Base-by-base conservation (phyloP, 2,797 vertebrate species). In the Pipistrellus pipistrellus region DNA sequence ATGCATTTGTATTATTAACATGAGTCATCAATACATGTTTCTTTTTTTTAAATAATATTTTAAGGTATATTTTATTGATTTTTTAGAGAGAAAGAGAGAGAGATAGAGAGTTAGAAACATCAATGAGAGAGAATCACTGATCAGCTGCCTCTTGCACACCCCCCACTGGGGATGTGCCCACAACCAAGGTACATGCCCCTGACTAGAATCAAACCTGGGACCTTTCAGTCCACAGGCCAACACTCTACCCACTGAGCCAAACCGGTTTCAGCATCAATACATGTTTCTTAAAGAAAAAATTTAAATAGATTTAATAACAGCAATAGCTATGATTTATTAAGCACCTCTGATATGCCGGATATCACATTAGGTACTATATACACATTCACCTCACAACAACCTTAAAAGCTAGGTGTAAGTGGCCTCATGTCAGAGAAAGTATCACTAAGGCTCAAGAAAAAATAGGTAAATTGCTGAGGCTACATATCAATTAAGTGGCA, bases 401-500 rank as follows among this genome's bases (percentile, higher is more conserved):
- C 10, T n/a, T 75, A 66, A 66, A 84, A 86, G 11, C 25, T 84
- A 88, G 11, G 25, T 35, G 86, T 94, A 71, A 93, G 75, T 55
- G 59, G 82, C 46, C 68, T 90, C 18, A 27, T 15, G 77, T 72
- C 62, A 90, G 55, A 66, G 30, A 62, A 93, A 90, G 88, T 59
- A 89, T 92, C 93, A 91, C 53, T 44, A 89, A 89, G 46, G 27
- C 48, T 85, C 66, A 46, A 77, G 18, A 91, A 96, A 91, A 81
- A 89, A n/a, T 46, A 66, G 44, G 62, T 66, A 84, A 88, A 35
- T 68, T 85, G 53, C 35, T 25, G 21, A 87, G 23, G 35, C 85
- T 94, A 92, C 55, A 86, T 75, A 93, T 76, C 53, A 95, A 83
- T 88, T 85, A 94, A 76, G 57, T n/a, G 93, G 73, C 64, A 93